Evolutionary conservation across 2,797 vertebrate genomes (phyloP).

Genomic region (Anabas testudineus): DNA sequence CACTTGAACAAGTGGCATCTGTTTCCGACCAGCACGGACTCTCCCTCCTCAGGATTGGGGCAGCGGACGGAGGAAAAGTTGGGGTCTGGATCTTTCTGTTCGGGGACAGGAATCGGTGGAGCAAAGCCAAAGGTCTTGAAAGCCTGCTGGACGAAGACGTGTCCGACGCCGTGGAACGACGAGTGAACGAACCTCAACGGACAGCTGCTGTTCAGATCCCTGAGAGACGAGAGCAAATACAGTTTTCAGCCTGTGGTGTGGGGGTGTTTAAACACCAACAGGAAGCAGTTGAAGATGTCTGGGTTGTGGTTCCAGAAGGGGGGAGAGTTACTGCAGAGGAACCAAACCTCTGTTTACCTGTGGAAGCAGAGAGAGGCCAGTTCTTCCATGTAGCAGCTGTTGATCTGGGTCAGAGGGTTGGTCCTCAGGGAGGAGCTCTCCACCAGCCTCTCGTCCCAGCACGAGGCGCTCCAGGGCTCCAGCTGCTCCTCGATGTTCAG

Average conservation of each 20-base stretch:
- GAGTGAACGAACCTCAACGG: conserved; percentile 92
- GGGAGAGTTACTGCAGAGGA: not conserved
- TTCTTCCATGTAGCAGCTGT: conserved; percentile 90
- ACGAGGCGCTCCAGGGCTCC: conserved; percentile 92
- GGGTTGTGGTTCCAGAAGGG: too few relatives aligned
- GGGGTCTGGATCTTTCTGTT: conserved; percentile 95
- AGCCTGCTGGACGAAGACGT: conserved; percentile 90
- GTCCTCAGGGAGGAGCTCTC: conserved; percentile 85
- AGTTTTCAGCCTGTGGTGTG: too few relatives aligned
- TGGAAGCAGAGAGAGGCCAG: conserved; percentile 90
- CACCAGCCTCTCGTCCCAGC: conserved; percentile 90
- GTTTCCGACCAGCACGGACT: conserved; percentile 89
- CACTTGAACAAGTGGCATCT: not conserved
- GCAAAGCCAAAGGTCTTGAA: conserved; percentile 90
- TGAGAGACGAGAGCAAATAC: conserved; percentile 58
- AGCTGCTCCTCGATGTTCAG: conserved; percentile 89
- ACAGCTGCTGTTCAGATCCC: conserved; percentile 87
- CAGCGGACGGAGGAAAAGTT: conserved; percentile 93
- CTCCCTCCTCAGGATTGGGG: conserved; percentile 97
- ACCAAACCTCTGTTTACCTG: conserved; percentile 79
- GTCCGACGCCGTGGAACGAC: conserved; percentile 95
- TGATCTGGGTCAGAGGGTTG: conserved; percentile 89
- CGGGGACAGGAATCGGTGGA: conserved; percentile 92
- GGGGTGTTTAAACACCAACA: not conserved
- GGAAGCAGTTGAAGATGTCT: not conserved